A percentile compares a stretch with the other conserved stretches of the same genome.
Conservation (phyloP, 2,113 vertebrate genomes). For the Triplophysa dalaica region DNA sequence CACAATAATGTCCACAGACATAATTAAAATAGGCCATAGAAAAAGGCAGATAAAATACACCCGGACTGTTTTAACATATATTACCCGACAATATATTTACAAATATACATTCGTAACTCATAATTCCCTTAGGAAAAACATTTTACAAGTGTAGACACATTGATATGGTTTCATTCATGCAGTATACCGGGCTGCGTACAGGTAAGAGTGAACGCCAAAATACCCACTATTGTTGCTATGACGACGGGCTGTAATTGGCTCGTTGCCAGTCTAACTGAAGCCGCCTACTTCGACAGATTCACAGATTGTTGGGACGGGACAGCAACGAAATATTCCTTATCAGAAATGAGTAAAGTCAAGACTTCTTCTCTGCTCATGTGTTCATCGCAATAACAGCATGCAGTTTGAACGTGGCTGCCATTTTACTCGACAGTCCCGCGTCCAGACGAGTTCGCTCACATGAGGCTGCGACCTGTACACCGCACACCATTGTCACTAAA, state of each 20-base stretch:
- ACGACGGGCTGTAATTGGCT: slow-evolving; percentile 86
- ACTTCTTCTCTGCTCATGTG: not conserved
- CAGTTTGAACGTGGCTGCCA: slow-evolving; percentile 51
- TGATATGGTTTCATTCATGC: not conserved
- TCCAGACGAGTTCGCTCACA: slow-evolving; percentile 35
- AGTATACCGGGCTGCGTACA: slow-evolving; percentile 1
- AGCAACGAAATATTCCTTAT: slow-evolving; percentile 8
- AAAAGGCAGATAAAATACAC: not conserved
- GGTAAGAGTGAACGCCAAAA: slow-evolving; percentile 27
- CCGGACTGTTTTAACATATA: not conserved
- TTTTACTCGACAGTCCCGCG: slow-evolving; percentile 48
- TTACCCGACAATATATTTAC: not conserved
- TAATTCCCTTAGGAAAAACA: not conserved
- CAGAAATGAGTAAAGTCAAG: not conserved
- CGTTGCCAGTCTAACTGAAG: slow-evolving; percentile 67
- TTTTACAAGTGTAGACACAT: not conserved
- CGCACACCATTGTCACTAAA: slow-evolving; percentile 40
- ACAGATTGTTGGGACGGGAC: not conserved
- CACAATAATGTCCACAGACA: not conserved
- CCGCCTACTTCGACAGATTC: not conserved
- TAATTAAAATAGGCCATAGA: not conserved
- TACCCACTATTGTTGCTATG: slow-evolving; percentile 80
- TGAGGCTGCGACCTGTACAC: slow-evolving; percentile 15
- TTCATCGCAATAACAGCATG: slow-evolving; percentile 9
- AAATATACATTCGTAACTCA: not conserved